Evolutionary conservation across 2,113 vertebrate species (phyloP).

Genomic region (Empidonax traillii): DNA sequence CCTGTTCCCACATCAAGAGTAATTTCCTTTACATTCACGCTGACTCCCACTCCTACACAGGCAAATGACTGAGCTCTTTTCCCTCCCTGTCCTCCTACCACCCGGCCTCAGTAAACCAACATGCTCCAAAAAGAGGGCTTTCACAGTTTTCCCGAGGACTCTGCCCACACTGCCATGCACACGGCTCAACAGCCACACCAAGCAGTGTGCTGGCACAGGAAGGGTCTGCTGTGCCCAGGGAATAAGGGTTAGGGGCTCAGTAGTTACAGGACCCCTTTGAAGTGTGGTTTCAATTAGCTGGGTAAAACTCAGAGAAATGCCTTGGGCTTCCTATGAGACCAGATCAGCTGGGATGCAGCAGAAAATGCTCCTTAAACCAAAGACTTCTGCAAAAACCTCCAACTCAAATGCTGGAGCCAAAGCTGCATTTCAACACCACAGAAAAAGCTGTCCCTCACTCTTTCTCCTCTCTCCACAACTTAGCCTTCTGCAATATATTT

Average conservation of each 20-base stretch:
- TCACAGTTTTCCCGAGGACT: background rate
- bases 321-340: background rate
- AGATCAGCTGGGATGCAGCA: background rate
- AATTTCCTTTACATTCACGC: background rate
- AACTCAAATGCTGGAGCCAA: background rate
- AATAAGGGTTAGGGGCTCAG: background rate
- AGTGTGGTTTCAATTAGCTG: background rate
- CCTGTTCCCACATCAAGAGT: background rate
- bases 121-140: background rate
- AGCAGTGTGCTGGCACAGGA: background rate
- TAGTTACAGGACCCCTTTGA: accelerated
- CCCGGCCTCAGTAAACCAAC: background rate
- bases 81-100: background rate
- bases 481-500: background rate
- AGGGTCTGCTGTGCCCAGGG: background rate
- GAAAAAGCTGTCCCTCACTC: background rate
- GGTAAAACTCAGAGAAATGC: background rate
- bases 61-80: background rate
- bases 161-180: background rate
- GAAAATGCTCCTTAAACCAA: background rate
- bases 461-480: background rate
- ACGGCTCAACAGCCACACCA: accelerated
- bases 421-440: background rate
- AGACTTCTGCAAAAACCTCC: background rate
- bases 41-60: background rate